Conservation (phyloP, 1,140 invertebrate genomes). For the Liolophura sinensis region DNA sequence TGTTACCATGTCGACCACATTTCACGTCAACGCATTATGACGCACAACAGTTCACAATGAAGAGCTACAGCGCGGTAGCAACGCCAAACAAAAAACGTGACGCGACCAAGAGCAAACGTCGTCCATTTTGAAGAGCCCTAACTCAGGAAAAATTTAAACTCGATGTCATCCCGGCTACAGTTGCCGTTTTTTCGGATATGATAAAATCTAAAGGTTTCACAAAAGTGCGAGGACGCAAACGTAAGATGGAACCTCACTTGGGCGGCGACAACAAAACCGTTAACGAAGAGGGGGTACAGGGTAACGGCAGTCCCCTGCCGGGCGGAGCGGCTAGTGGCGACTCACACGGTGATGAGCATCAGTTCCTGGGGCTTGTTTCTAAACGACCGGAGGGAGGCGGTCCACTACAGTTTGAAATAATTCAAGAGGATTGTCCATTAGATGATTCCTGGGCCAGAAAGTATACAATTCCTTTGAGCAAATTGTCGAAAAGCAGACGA, state of each 20-base stretch:
- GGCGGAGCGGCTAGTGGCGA: constrained; percentile 24
- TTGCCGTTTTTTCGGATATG: too few species aligned
- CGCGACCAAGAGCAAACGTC: too few species aligned
- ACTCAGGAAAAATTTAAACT: too few species aligned
- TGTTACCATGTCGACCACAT: too few species aligned
- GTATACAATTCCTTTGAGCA: constrained; percentile 35
- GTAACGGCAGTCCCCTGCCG: constrained; percentile 6
- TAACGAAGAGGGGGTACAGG: constrained; percentile 9
- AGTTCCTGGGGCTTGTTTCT: constrained; percentile 29
- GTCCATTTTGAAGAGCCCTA: too few species aligned
- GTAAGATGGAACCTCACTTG: constrained; percentile 18
- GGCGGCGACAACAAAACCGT: constrained; percentile 16
- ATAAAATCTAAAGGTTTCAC: too few species aligned
- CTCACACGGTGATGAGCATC: constrained; percentile 24
- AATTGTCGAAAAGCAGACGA: constrained; percentile 21
- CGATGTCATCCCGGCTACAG: too few species aligned
- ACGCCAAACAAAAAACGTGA: too few species aligned
- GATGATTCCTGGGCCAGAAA: constrained; percentile 34
- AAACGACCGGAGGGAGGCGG: constrained; percentile 20
- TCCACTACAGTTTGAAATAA: constrained; percentile 13
- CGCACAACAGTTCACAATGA: too few species aligned
- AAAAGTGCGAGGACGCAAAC: neutral
- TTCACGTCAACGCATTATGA: too few species aligned
- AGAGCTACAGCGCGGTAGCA: too few species aligned
- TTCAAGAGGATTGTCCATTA: constrained; percentile 27